Conservation (phyloP, 2,797 vertebrate genomes). For the Myioborus miniatus region DNA sequence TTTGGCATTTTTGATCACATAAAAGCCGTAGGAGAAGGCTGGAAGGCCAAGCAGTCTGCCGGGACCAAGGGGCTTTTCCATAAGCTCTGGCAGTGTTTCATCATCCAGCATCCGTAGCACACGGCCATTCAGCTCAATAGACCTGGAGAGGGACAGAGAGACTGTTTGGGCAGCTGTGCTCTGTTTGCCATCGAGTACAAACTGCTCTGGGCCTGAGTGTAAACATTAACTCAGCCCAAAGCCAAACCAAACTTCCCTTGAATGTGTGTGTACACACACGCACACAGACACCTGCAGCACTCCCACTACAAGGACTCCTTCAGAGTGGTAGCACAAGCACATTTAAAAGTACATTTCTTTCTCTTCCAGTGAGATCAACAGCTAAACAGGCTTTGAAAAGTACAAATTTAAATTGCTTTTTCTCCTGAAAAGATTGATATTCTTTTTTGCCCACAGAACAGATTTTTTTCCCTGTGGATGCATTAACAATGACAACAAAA, state of each 20-base stretch:
- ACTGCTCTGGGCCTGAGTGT: background rate
- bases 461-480: background rate
- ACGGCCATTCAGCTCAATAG: constrained; percentile 82
- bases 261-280: background rate
- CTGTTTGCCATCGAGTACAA: background rate
- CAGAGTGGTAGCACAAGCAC: background rate
- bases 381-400: background rate
- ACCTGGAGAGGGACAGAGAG: constrained; percentile 72
- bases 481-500: background rate
- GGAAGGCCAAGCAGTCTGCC: constrained; percentile 80
- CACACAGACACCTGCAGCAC: background rate
- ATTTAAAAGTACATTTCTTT: background rate
- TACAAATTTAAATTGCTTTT: background rate
- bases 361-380: background rate
- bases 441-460: background rate
- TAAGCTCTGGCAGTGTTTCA: constrained; percentile 81
- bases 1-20: constrained; percentile 82
- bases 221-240: background rate
- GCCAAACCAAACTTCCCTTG: background rate
- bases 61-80: constrained; percentile 70
- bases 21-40: constrained; percentile 88
- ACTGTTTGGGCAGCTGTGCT: background rate
- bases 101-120: constrained; percentile 88
- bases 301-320: background rate
- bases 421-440: background rate